phyloP scores from a whole-genome alignment of 2,113 vertebrate genomes.

The Phaetusa simplex region DNA sequence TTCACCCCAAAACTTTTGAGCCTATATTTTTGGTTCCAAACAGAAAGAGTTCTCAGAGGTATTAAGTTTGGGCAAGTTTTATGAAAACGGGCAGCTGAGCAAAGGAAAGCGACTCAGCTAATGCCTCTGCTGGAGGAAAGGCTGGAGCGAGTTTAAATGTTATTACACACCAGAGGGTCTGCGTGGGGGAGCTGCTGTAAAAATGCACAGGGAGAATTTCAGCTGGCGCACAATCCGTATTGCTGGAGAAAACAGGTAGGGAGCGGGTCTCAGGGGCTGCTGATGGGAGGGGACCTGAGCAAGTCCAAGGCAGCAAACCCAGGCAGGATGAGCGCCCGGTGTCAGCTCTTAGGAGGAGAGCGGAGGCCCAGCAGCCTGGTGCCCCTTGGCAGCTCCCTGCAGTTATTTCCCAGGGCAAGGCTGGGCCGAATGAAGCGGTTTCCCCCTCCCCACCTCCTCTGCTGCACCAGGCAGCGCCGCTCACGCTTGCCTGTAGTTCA shows the following conservation, averaged over 20 bases:
- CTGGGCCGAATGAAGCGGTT: not conserved
- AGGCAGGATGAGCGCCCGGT: not conserved
- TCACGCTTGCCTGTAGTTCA: constrained; percentile 69
- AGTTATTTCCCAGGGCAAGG: not conserved
- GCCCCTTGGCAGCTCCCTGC: not conserved
- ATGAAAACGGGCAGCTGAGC: not conserved
- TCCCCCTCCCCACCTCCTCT: not conserved
- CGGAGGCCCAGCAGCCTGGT: not conserved
- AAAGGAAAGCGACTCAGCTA: not conserved
- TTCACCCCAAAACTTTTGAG: not conserved
- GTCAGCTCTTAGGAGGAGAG: not conserved
- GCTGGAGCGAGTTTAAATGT: not conserved
- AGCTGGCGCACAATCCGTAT: not conserved
- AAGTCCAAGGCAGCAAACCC: not conserved
- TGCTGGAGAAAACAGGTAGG: not conserved
- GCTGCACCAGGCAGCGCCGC: not conserved
- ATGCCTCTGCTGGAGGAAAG: not conserved
- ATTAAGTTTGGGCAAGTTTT: not conserved
- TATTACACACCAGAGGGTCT: not conserved
- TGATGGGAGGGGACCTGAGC: not conserved
- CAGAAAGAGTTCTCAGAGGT: not conserved
- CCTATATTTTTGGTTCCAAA: not conserved
- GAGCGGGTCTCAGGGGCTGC: not conserved
- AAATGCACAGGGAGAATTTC: not conserved
- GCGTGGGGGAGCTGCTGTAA: not conserved